A percentile compares a stretch with the other conserved stretches of the same genome.
phyloP scores from a whole-genome alignment of 35 echinoderm and acorn worm species.

The Holothuria glaberrima region DNA sequence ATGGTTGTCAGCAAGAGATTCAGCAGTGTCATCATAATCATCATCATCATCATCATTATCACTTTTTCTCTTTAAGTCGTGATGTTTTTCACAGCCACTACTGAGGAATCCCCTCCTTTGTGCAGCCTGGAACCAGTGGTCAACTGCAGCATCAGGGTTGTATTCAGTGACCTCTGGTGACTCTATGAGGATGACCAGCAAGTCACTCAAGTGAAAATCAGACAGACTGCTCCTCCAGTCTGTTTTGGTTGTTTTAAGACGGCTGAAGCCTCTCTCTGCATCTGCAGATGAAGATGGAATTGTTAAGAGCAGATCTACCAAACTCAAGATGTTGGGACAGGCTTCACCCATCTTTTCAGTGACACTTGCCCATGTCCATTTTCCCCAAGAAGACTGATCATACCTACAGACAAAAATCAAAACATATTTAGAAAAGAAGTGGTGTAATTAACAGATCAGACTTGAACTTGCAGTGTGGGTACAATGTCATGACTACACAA shows the following conservation, averaged over 20 bases:
- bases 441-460: no score
- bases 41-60: no score
- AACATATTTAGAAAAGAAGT: no score
- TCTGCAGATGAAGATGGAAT: constrained; percentile 36
- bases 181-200: neutral
- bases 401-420: no score
- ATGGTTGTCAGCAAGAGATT: no score
- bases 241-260: constrained; percentile 4
- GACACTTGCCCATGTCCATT: neutral
- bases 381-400: neutral
- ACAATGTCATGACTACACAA: no score
- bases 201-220: neutral
- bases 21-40: no score
- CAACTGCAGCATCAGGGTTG: neutral
- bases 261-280: constrained; percentile 40
- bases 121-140: neutral
- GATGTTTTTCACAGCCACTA: neutral
- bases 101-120: neutral
- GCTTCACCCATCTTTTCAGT: neutral
- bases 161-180: neutral
- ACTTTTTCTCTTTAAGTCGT: no score
- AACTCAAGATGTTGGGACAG: neutral
- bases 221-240: constrained; percentile 19
- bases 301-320: constrained; percentile 31
- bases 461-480: no score